Evolutionary conservation across 2,888 invertebrate species (phyloP), one percentile per base, ranked within the genome.

Genomic region (Meteorus colon): DNA sequence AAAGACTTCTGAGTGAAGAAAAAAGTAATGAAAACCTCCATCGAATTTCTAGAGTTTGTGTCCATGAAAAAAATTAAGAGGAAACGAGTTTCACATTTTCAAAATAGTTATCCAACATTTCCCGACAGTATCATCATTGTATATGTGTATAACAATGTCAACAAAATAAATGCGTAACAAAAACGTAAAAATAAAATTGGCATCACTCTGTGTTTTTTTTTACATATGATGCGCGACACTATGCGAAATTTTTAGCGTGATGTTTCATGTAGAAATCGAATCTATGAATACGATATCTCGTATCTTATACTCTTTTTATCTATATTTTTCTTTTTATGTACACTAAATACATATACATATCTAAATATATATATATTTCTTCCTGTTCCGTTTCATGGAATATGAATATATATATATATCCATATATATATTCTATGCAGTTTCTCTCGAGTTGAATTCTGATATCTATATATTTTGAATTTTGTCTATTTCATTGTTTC

Each of bases 241-340:
- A 34, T 34, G 34, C 4, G 8, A 8, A 34, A 45, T 45, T 45
- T 45, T 45, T 45, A 16, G n/a, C n/a, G 2, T 0, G 48, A n/a
- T 48, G n/a, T 48, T 48, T 48, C 48, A 48, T 48, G 16, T n/a
- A n/a, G 48, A n/a, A 48, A 48, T 48, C 6, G n/a, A 19, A 19
- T 19, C 8, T 55, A 8, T 4, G 4, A 6, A 55, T 55, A 19
- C 19, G 55, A n/a, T 55, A 19, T 55, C 55, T 19, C 55, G 8
- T 8, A n/a, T 6, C 4, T 55, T 55, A 19, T 48, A 19, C 19
- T n/a, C 55, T 55, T 24, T 8, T 19, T 55, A n/a, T 41, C 14
- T 24, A 29, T 69, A 8, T 69, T 74, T 74, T 79, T 81, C 24
- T 24, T 77, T 79, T 81, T 78, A 55, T 55, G 55, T 55, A 55